These are phyloP conservation scores for Oryzias woworae DNA, from an alignment of 2,113 vertebrate genomes.

Conservation along the genomic window DNA sequence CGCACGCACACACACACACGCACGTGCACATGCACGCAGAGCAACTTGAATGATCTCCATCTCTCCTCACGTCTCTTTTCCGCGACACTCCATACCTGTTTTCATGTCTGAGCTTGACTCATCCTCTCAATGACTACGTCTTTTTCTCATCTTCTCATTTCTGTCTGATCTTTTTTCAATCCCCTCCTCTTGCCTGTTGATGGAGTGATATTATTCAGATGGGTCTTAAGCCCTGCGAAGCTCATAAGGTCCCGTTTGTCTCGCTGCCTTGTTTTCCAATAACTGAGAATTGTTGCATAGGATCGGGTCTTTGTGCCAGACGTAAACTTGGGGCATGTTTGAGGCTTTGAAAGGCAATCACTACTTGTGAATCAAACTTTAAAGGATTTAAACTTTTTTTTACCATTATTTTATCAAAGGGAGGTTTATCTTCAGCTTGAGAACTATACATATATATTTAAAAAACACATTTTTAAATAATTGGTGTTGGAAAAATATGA, in stretches of 20 bases:
- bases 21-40: slow-evolving; percentile 13
- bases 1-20: slow-evolving; percentile 19
- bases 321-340: slow-evolving; percentile 25
- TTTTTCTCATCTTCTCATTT: slow-evolving; percentile 66
- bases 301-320: slow-evolving; percentile 45
- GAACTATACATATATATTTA: slow-evolving; percentile 9
- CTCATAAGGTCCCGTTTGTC: slow-evolving; percentile 59
- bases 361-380: slow-evolving; percentile 26
- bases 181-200: slow-evolving; percentile 53
- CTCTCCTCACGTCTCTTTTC: slow-evolving; percentile 57
- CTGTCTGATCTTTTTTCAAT: slow-evolving; percentile 60
- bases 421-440: slow-evolving; percentile 23
- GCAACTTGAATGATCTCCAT: slow-evolving; percentile 64
- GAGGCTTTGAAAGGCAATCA: slow-evolving; percentile 17
- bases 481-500: slow-evolving; percentile 38
- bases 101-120: slow-evolving; percentile 72
- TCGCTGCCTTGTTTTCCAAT: slow-evolving; percentile 58
- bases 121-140: slow-evolving; percentile 67
- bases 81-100: slow-evolving; percentile 66
- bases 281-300: slow-evolving; percentile 21
- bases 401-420: background rate
- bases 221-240: slow-evolving; percentile 61
- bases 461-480: slow-evolving; percentile 20
- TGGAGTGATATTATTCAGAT: slow-evolving; percentile 69
- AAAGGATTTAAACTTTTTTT: background rate